These are phyloP conservation scores for Melanogrammus aeglefinus DNA, from an alignment of 2,797 vertebrate species.

Conservation along the genomic window DNA sequence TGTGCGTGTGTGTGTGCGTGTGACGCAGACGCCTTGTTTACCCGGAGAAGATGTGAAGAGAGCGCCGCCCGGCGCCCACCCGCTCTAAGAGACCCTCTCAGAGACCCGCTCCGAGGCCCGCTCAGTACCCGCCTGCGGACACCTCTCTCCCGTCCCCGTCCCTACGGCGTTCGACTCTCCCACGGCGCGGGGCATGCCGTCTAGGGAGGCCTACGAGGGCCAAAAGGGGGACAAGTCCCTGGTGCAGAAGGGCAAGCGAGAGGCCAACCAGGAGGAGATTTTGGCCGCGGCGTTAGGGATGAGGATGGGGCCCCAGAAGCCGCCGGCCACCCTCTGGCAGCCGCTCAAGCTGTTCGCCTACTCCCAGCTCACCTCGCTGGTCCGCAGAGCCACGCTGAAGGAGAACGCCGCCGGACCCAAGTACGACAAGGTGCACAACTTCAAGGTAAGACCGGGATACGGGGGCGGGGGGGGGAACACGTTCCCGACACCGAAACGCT, in stretches of 20 bases:
- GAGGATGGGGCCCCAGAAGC: constrained; percentile 94
- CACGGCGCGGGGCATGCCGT: constrained; percentile 81
- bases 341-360: constrained; percentile 99
- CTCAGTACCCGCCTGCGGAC: constrained; percentile 23
- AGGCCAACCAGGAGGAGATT: constrained; percentile 88
- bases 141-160: constrained; percentile 25
- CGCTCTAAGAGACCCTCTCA: constrained; percentile 45
- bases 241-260: constrained; percentile 83
- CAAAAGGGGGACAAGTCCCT: constrained; percentile 78
- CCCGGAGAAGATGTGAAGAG: constrained; percentile 54
- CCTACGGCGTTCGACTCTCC: constrained; percentile 31
- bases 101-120: background rate
- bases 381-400: constrained; percentile 95
- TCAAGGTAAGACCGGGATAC: constrained; percentile 85
- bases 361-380: constrained; percentile 98
- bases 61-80: constrained; percentile 45
- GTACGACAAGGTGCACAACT: constrained; percentile 98
- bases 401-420: constrained; percentile 87
- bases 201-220: constrained; percentile 83
- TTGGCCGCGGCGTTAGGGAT: constrained; percentile 90
- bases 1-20: background rate
- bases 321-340: constrained; percentile 93
- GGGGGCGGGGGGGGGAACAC: constrained; percentile 8
- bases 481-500: background rate
- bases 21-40: constrained; percentile 31